These are phyloP conservation scores for Deilephila elpenor DNA, from an alignment of 2,888 invertebrate species.

Conservation along the genomic window DNA sequence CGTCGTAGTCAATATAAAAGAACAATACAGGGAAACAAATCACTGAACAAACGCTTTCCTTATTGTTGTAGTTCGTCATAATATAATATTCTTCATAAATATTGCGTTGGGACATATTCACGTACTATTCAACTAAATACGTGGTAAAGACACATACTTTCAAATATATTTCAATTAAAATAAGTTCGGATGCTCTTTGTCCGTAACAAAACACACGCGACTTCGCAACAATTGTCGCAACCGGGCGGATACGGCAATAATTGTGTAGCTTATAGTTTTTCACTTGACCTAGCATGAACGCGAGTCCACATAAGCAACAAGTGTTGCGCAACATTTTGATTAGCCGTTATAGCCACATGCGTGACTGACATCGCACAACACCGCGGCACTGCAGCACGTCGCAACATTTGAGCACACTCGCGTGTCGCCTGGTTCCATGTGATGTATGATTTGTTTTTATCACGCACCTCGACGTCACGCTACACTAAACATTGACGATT, in stretches of 20 bases:
- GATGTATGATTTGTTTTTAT: slow-evolving; percentile 37
- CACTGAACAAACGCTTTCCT: not conserved
- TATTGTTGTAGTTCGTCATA: not conserved
- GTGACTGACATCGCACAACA: slow-evolving; percentile 46
- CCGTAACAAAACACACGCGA: not conserved
- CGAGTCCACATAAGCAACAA: slow-evolving; percentile 40
- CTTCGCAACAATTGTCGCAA: slow-evolving; percentile 35
- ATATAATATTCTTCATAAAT: not conserved
- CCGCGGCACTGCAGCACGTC: slow-evolving; percentile 34
- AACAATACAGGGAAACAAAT: not conserved
- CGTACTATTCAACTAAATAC: not conserved
- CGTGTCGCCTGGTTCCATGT: slow-evolving; percentile 40
- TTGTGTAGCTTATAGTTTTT: slow-evolving; percentile 48
- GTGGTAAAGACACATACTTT: not conserved
- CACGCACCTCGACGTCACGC: slow-evolving; percentile 33
- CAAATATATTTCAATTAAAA: not conserved
- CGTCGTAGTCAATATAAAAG: not conserved
- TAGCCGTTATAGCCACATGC: slow-evolving; percentile 51
- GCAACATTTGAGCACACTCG: slow-evolving; percentile 37
- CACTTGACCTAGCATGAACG: slow-evolving; percentile 63
- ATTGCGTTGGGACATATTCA: too few species aligned
- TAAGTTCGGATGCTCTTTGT: not conserved
- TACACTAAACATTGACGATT: slow-evolving; percentile 34
- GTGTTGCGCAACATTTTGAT: slow-evolving; percentile 46
- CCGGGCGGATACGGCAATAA: slow-evolving; percentile 50